Evolutionary conservation across 2,797 vertebrate species (phyloP).

Genomic region (Alexandromys oeconomus): DNA sequence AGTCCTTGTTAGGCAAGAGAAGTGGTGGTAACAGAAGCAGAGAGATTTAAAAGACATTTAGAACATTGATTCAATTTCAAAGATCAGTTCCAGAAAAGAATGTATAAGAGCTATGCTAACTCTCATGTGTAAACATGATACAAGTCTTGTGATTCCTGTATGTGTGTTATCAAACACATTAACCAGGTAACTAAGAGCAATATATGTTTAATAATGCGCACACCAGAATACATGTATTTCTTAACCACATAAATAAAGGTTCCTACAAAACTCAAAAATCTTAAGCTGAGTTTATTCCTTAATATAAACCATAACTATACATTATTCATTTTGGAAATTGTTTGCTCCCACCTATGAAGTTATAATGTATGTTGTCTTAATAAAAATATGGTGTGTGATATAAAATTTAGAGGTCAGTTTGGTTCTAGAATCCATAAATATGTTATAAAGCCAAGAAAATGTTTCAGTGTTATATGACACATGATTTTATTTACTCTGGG

Average conservation of each 20-base stretch:
- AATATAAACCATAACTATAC: background rate
- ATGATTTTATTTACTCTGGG: constrained; percentile 38
- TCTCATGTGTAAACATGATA: background rate
- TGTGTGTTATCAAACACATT: background rate
- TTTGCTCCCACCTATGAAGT: constrained; percentile 26
- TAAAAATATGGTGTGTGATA: background rate
- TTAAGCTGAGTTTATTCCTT: background rate
- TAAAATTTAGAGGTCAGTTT: constrained; percentile 21
- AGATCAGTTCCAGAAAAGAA: background rate
- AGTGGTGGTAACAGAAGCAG: background rate
- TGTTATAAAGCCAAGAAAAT: constrained; percentile 6
- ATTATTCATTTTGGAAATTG: background rate
- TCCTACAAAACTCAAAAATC: background rate
- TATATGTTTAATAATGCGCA: background rate
- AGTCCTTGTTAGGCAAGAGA: background rate
- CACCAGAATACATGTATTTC: background rate
- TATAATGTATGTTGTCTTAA: constrained; percentile 32
- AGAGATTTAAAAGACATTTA: background rate
- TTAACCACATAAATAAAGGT: background rate
- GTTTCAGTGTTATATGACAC: background rate
- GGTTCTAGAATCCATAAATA: constrained; percentile 62
- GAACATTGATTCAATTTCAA: constrained; percentile 9
- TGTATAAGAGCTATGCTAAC: background rate
- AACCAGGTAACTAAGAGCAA: background rate
- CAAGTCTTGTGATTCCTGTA: background rate